Conservation (phyloP, 2,113 vertebrate genomes). For the Anguilla japonica region DNA sequence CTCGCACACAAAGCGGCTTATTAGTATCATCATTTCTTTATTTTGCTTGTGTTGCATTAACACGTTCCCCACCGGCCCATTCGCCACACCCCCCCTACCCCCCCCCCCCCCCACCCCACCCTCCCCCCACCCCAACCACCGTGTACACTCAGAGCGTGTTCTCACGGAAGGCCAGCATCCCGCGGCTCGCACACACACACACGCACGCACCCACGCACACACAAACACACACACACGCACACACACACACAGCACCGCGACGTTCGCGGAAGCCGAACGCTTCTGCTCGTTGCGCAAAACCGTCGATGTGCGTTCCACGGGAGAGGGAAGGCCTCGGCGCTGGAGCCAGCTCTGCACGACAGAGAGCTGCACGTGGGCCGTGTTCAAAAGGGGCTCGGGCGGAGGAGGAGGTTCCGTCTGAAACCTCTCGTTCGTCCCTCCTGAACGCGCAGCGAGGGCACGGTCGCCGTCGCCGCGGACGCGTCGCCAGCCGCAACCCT, state of each 20-base stretch:
- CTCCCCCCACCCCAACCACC: too few relatives aligned
- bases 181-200: background rate
- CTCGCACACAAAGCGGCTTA: background rate
- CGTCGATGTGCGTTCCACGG: conserved; percentile 44
- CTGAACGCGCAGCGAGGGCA: background rate
- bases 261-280: conserved; percentile 24
- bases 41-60: conserved; percentile 26
- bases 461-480: background rate
- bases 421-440: background rate
- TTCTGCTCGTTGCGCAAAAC: conserved; percentile 36
- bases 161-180: background rate
- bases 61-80: conserved; percentile 23
- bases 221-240: too few relatives aligned
- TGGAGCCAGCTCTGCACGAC: background rate
- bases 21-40: conserved; percentile 39
- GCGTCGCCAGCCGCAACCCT: background rate
- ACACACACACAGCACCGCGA: too few relatives aligned
- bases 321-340: conserved; percentile 49
- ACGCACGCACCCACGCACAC: too few relatives aligned
- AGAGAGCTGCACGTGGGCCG: conserved; percentile 26
- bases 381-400: background rate
- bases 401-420: too few relatives aligned
- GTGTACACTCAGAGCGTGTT: background rate
- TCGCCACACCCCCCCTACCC: background rate
- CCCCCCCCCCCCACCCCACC: background rate